Evolutionary conservation across 2,888 invertebrate species (phyloP).

Genomic region (Pristionchus entomophagus): DNA sequence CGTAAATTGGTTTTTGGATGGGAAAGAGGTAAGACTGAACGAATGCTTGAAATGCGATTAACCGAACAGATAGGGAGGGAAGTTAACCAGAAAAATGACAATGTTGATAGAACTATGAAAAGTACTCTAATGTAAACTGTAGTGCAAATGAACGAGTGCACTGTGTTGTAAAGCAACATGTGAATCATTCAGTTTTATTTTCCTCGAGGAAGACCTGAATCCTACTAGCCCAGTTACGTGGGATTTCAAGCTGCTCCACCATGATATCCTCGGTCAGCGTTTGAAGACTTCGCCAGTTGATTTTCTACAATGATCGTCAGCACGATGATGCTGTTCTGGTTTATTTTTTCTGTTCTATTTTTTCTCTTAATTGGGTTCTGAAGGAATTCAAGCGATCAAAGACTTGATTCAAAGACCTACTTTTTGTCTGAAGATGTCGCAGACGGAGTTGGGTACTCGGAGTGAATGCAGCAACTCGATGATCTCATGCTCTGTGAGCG

Average conservation of each 20-base stretch:
- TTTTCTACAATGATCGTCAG: not conserved
- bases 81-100: not conserved
- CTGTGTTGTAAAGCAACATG: not conserved
- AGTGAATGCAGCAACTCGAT: not conserved
- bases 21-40: not conserved
- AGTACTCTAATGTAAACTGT: too few species aligned
- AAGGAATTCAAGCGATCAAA: not conserved
- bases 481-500: slow-evolving; percentile 1
- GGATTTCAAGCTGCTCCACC: not conserved
- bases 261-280: not conserved
- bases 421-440: slow-evolving; percentile 6
- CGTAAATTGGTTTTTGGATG: not conserved
- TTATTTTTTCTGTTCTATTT: too few species aligned
- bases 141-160: too few species aligned
- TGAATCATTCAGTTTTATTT: not conserved
- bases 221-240: not conserved
- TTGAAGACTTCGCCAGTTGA: not conserved
- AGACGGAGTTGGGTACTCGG: not conserved
- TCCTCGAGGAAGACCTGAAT: not conserved
- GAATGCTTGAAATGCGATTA: not conserved
- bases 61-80: not conserved
- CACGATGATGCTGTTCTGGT: too few species aligned
- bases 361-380: too few species aligned
- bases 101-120: not conserved
- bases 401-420: not conserved